Evolutionary conservation across 2,888 invertebrate species (phyloP).

Genomic region (Agriotes lineatus): DNA sequence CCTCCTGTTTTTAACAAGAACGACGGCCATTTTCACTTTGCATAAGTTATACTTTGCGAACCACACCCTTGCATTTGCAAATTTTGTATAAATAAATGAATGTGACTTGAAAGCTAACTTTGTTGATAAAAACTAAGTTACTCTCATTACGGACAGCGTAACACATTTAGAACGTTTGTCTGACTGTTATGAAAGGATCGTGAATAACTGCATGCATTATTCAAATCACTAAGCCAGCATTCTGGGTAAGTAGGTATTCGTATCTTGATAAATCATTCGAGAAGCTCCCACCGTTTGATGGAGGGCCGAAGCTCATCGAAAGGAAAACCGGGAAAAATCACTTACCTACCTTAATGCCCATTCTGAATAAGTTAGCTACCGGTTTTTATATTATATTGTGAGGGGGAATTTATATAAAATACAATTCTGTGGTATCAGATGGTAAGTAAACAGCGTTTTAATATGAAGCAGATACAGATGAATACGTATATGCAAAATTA

Average conservation of each 20-base stretch:
- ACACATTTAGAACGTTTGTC: conserved; percentile 37
- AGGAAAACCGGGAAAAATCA: too few relatives aligned
- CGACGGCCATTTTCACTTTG: conserved; percentile 64
- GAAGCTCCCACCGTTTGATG: too few relatives aligned
- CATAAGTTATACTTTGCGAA: conserved; percentile 64
- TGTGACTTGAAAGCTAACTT: conserved; percentile 46
- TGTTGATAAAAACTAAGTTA: conserved; percentile 49
- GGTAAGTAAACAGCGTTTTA: too few relatives aligned
- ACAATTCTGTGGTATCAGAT: too few relatives aligned
- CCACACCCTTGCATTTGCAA: conserved; percentile 60
- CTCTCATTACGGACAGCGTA: conserved; percentile 38
- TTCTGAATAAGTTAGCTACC: too few relatives aligned
- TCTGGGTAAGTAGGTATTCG: background rate
- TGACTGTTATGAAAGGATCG: conserved; percentile 28
- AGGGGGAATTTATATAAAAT: too few relatives aligned
- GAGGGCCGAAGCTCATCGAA: too few relatives aligned
- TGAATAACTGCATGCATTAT: conserved; percentile 20
- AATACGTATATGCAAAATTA: too few relatives aligned
- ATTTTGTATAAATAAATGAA: conserved; percentile 50
- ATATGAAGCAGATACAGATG: too few relatives aligned
- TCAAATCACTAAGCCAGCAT: conserved; percentile 9
- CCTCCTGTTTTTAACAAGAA: conserved; percentile 65
- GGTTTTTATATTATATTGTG: too few relatives aligned
- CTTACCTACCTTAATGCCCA: too few relatives aligned
- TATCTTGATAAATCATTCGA: too few relatives aligned